A percentile compares a stretch with the other conserved stretches of the same genome.
phyloP scores from a whole-genome alignment of 2,113 vertebrate genomes.

The Hippoglossus stenolepis region DNA sequence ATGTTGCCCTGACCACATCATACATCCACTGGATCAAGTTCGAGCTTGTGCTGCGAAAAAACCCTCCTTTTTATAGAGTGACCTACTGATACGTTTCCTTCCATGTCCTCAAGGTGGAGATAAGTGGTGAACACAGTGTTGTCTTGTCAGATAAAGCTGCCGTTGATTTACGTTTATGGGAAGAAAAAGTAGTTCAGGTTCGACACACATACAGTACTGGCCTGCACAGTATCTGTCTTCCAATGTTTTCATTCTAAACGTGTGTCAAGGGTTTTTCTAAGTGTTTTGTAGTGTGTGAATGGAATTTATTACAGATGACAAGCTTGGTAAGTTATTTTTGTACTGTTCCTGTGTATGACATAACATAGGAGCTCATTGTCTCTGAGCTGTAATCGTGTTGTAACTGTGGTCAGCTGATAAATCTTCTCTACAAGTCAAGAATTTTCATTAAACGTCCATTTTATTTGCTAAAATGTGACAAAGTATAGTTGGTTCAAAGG shows the following conservation, averaged over 20 bases:
- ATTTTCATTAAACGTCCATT: no score
- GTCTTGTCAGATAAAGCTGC: constrained; percentile 36
- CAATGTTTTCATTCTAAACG: not conserved
- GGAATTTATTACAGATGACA: no score
- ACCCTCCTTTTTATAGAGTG: not conserved
- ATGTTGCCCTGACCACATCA: constrained; percentile 14
- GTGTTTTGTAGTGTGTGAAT: no score
- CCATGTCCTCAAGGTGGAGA: constrained; percentile 17
- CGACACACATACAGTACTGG: not conserved
- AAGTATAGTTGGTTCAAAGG: no score
- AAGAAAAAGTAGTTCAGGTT: not conserved
- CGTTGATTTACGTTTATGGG: constrained; percentile 7
- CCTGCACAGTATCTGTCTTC: not conserved
- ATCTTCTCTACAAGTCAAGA: no score
- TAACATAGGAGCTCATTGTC: no score
- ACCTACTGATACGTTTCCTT: constrained; percentile 17
- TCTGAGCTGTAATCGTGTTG: no score
- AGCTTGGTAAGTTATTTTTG: no score
- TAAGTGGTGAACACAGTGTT: not conserved
- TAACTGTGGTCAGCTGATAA: no score
- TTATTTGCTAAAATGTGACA: no score
- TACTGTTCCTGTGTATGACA: not conserved
- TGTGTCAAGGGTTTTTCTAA: no score
- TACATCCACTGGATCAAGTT: not conserved
- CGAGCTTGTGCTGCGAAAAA: not conserved